Base-by-base conservation (phyloP, 2,113 vertebrate species). In the Eulemur macaco region DNA sequence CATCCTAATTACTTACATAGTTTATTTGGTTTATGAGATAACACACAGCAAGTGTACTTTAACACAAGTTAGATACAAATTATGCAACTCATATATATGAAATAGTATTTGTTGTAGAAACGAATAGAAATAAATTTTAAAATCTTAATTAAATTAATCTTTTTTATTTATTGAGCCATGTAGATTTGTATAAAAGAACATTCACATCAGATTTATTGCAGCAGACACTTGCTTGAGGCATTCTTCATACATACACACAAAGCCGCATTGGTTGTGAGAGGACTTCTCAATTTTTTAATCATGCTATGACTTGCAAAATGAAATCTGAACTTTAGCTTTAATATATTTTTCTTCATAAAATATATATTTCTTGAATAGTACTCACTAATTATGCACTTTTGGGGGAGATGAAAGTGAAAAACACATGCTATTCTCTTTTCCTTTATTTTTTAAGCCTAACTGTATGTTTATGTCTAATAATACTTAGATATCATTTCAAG, bases 281-380 rank as follows among this genome's bases (percentile, higher is more conserved):
- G 82, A 13, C 9, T 17, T 89, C 52, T 92, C 39, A 58, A 60
- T 85, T 90, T 94, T 94, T 85, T 29, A 86, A 76, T 34, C 10
- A 69, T 10, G 54, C 64, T 37, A 86, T 90, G 73, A 96, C 45
- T 54, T 97, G 1, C 9, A 94, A 98, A 96, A 97, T 80, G 31
- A 98, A 97, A 94, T 88, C 73, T 96, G 52, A 97, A 88, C 39
- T 52, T 86, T 89, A 47, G 29, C 63, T 96, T 96, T 92, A 89
- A 94, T 94, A 92, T 6, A 56, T 86, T 96, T 89, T 78, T 60
- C 31, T 83, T 74, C 34, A 91, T 93, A 92, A 95, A 91, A 58
- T 10, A 97, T 25, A 56, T 94, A 89, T 60, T 42, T 94, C 68
- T 89, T 78, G 64, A 50, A 76, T 69, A 97, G 85, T 81, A 31